Evolutionary conservation across 1,140 invertebrate species (phyloP).

Genomic region (Brachionus angularis): DNA sequence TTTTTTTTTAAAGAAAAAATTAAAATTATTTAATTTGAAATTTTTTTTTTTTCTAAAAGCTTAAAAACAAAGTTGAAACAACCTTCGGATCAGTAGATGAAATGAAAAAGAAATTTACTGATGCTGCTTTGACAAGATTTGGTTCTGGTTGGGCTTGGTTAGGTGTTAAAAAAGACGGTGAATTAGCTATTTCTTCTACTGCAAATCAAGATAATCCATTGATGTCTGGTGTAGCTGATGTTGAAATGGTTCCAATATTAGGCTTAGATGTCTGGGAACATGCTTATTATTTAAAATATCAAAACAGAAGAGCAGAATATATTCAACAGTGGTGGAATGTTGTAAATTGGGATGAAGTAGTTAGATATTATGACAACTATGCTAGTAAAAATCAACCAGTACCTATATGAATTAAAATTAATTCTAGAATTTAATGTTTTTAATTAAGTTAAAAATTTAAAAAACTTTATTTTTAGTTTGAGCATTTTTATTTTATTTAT

Average conservation of each 20-base stretch:
- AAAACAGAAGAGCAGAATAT: conserved; percentile 71
- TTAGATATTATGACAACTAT: conserved; percentile 64
- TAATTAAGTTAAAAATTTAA: too few relatives aligned
- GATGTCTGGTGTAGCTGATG: conserved; percentile 44
- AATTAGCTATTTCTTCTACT: conserved; percentile 48
- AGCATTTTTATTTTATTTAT: too few relatives aligned
- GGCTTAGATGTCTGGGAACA: conserved; percentile 56
- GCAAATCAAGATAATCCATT: conserved; percentile 54
- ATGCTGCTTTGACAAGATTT: conserved; percentile 80
- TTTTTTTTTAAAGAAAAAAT: neutral
- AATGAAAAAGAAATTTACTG: conserved; percentile 64
- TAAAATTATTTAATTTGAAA: conserved; percentile 48
- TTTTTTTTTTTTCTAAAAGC: conserved; percentile 81
- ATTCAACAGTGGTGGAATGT: conserved; percentile 96
- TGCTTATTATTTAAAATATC: conserved; percentile 55
- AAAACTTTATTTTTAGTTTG: too few relatives aligned
- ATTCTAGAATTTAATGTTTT: too few relatives aligned
- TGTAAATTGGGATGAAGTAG: conserved; percentile 90
- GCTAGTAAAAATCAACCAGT: conserved; percentile 29
- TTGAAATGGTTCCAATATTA: conserved; percentile 58
- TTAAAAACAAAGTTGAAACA: conserved; percentile 73
- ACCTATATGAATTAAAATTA: too few relatives aligned
- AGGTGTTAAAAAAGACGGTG: conserved; percentile 70
- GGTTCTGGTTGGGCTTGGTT: conserved; percentile 99
- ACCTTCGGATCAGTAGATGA: conserved; percentile 31